phyloP scores from a whole-genome alignment of 1,140 invertebrate genomes.

The Danaus plexippus region DNA sequence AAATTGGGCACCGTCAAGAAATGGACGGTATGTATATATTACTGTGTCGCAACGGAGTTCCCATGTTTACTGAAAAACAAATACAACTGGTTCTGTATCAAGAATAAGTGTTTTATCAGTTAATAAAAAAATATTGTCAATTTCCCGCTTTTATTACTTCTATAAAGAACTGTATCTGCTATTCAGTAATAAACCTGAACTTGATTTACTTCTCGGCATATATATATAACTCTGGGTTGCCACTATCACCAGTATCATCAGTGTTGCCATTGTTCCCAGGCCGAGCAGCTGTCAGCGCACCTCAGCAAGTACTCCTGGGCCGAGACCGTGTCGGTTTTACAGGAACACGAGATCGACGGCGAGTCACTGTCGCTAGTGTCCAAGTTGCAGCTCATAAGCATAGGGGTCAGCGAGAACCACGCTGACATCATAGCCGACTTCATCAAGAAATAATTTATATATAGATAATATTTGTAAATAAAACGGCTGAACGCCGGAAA shows the following conservation, averaged over 20 bases:
- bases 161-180: constrained; percentile 9
- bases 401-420: constrained; percentile 49
- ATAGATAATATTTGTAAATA: no score
- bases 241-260: neutral
- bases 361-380: constrained; percentile 53
- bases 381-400: constrained; percentile 41
- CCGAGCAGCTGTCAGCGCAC: constrained; percentile 38
- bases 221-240: no score
- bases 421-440: constrained; percentile 51
- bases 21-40: constrained; percentile 48
- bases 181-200: constrained; percentile 3
- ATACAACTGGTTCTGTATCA: no score
- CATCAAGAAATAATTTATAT: constrained; percentile 32
- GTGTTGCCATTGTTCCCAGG: constrained; percentile 27
- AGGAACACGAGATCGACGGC: constrained; percentile 59
- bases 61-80: no score
- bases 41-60: no score
- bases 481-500: no score
- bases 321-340: constrained; percentile 41
- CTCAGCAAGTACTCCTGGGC: constrained; percentile 41
- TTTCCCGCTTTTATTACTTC: constrained; percentile 3
- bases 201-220: no score
- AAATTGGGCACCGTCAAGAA: constrained; percentile 33
- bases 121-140: no score
- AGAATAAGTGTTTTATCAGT: no score